phyloP scores from a whole-genome alignment of 2,113 vertebrate species.

The Rhea americana region DNA sequence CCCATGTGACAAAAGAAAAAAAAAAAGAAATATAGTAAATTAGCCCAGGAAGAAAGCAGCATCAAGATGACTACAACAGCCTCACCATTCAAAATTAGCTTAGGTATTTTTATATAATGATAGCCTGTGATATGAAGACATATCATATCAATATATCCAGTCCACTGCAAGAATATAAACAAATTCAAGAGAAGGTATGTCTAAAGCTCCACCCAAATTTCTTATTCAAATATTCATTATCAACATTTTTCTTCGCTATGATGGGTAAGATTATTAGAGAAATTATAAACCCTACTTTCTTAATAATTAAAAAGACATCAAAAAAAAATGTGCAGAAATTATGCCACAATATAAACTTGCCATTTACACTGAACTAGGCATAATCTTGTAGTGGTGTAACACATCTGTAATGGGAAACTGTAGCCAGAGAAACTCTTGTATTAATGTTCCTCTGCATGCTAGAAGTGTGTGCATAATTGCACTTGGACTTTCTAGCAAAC shows the following conservation, averaged over 20 bases:
- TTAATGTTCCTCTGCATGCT: background rate
- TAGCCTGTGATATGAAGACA: background rate
- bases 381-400: background rate
- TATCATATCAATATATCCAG: background rate
- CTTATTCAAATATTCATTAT: background rate
- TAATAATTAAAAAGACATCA: background rate
- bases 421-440: background rate
- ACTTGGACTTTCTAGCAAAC: background rate
- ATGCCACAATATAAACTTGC: background rate
- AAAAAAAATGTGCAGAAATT: background rate
- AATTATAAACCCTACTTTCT: background rate
- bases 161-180: background rate
- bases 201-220: background rate
- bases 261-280: background rate
- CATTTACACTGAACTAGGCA: background rate
- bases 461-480: background rate
- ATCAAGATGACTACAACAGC: background rate
- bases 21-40: background rate
- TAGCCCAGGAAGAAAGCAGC: background rate
- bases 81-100: background rate
- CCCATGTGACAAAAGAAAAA: background rate
- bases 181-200: accelerated
- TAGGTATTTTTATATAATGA: background rate
- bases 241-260: background rate
- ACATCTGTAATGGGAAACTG: background rate